Base-by-base conservation (phyloP, 1,140 invertebrate species). In the Ephestia elutella region DNA sequence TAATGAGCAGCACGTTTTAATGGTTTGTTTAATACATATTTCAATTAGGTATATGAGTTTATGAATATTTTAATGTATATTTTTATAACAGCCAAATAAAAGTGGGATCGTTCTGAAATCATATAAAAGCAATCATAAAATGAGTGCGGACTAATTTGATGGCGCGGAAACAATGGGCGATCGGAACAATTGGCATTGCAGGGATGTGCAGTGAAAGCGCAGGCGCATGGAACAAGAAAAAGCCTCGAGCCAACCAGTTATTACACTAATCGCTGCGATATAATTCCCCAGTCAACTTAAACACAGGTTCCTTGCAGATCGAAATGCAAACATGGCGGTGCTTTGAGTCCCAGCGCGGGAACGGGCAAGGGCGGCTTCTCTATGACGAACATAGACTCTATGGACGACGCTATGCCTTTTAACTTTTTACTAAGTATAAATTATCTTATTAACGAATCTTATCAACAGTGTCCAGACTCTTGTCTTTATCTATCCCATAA, bases 221-320 rank as follows among this genome's bases (percentile, higher is more conserved):
- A 70, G 75, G 71, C 54, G 50, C 66, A 76, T 73, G 77, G 82
- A 84, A 74, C 78, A 82, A 72, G 80, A 86, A 87, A 85, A 80
- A 73, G 64, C 74, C 68, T 59, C 60, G 66, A 75, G 63, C 73
- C 74, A 82, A 83, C 82, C 86, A 87, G 87, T 87, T 86, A 86
- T 87, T 87, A 87, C 79, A 80, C 84, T 89, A 89, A 88, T 89
- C 82, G 82, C 78, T 71, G 76, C 75, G 82, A 87, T 87, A 89
- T 87, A 89, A 87, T 89, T 85, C 82, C 80, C 78, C 71, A 84
- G 81, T 86, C 78, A 82, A 83, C 82, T 80, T 87, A 87, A 89
- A 87, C 82, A 87, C 87, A 86, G 84, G 84, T 86, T 86, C 76
- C 72, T 79, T 74, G 78, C 78, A 67, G 78, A 83, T 80, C 81